These are phyloP conservation scores for Semibalanus balanoides DNA, from an alignment of 1,140 invertebrate genomes.

Conservation along the genomic window DNA sequence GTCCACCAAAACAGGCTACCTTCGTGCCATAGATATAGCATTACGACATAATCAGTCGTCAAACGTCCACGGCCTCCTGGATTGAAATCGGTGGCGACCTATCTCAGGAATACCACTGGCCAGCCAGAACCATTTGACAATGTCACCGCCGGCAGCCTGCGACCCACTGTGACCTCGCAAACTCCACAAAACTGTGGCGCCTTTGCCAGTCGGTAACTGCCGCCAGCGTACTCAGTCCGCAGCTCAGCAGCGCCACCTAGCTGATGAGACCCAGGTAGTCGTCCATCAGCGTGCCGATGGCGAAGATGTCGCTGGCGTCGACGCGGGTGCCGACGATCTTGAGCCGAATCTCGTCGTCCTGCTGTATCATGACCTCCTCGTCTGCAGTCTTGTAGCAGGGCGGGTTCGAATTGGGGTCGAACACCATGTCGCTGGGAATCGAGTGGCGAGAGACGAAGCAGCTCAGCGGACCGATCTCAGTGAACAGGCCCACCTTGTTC, in stretches of 20 bases:
- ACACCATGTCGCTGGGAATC: constrained; percentile 98
- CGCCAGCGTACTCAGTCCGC: no score
- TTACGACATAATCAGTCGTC: no score
- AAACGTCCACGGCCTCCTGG: no score
- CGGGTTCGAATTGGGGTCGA: constrained; percentile 93
- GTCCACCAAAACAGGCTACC: no score
- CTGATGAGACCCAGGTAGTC: constrained; percentile 24
- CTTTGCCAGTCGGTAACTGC: no score
- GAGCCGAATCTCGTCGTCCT: constrained; percentile 93
- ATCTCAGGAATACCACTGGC: no score
- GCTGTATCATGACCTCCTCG: constrained; percentile 93
- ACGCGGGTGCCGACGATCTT: constrained; percentile 98
- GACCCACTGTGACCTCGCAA: no score
- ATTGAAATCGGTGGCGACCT: no score
- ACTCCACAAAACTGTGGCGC: no score
- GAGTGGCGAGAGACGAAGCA: constrained; percentile 98
- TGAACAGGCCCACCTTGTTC: constrained; percentile 84
- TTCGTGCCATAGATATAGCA: no score
- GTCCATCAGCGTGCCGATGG: constrained; percentile 65
- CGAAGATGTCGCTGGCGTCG: constrained; percentile 76
- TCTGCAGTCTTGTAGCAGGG: constrained; percentile 98
- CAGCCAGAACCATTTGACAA: no score
- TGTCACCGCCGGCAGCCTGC: no score
- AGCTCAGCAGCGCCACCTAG: constrained; percentile 1
- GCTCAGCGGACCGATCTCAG: constrained; percentile 95